Evolutionary conservation across 2,113 vertebrate species (phyloP).

Genomic region (Paedocypris sp.): DNA sequence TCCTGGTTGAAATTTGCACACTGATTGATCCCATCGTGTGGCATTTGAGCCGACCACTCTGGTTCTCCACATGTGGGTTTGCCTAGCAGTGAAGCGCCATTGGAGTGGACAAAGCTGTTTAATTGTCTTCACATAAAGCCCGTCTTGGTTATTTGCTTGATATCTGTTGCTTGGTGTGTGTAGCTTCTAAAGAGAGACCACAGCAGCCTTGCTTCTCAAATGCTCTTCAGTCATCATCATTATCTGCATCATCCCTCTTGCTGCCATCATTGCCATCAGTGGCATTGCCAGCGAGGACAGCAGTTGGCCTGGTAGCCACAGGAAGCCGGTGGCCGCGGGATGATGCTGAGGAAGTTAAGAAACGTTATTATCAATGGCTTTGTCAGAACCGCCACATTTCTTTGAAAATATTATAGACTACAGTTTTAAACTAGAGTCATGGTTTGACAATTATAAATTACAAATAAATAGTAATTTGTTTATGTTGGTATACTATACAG

Average conservation of each 20-base stretch:
- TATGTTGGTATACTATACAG: too few relatives aligned
- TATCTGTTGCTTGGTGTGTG: too few relatives aligned
- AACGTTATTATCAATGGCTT: conserved; percentile 36
- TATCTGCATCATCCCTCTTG: conserved; percentile 6
- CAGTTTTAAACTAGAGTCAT: too few relatives aligned
- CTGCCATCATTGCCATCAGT: conserved; percentile 9
- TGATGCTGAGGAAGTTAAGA: conserved; percentile 20
- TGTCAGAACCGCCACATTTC: too few relatives aligned
- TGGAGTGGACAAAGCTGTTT: too few relatives aligned
- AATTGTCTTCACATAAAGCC: too few relatives aligned
- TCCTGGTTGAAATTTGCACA: conserved; percentile 37
- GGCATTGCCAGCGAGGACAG: conserved; percentile 16
- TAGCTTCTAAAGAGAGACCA: background rate
- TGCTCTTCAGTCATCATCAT: conserved; percentile 10
- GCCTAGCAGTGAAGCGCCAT: background rate
- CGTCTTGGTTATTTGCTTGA: too few relatives aligned
- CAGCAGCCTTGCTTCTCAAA: too few relatives aligned
- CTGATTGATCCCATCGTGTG: conserved; percentile 28
- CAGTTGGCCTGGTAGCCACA: background rate
- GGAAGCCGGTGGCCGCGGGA: conserved; percentile 11
- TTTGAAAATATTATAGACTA: too few relatives aligned
- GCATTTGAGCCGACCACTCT: conserved; percentile 18
- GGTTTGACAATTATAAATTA: too few relatives aligned
- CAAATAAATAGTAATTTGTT: too few relatives aligned
- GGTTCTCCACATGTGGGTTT: background rate